These are phyloP conservation scores for Drosophila setifemur DNA, from an alignment of 1,140 invertebrate species.

Conservation along the genomic window DNA sequence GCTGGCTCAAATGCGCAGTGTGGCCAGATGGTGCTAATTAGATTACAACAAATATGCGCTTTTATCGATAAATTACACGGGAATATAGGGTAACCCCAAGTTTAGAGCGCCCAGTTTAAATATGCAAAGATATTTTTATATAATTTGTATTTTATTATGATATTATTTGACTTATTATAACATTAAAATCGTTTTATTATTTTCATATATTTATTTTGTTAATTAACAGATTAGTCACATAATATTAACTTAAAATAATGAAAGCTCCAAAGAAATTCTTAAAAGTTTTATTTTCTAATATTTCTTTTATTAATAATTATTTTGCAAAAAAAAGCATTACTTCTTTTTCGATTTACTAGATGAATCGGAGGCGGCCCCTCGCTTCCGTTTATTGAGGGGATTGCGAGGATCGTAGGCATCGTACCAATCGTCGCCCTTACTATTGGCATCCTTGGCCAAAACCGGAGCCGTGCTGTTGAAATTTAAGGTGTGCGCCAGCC, in stretches of 20 bases:
- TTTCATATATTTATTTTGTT: no score
- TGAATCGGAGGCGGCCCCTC: constrained; percentile 84
- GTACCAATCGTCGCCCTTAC: constrained; percentile 96
- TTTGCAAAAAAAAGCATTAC: constrained; percentile 13
- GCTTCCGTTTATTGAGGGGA: constrained; percentile 94
- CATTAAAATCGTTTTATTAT: background rate
- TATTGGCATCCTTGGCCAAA: constrained; percentile 97
- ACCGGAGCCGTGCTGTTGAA: constrained; percentile 90
- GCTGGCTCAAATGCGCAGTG: background rate
- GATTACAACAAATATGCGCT: no score
- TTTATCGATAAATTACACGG: background rate
- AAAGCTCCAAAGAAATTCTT: background rate
- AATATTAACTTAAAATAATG: background rate
- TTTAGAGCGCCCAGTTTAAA: background rate
- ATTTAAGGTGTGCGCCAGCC: constrained; percentile 91
- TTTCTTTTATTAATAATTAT: background rate
- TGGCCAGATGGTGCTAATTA: constrained; percentile 12
- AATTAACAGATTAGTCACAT: no score
- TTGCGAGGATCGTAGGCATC: constrained; percentile 98
- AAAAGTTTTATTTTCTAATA: background rate
- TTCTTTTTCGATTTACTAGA: constrained; percentile 33
- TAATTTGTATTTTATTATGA: background rate
- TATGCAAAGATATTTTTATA: background rate
- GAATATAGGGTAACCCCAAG: background rate
- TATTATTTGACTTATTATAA: no score